Evolutionary conservation across 2,888 invertebrate species (phyloP).

Genomic region (Atethmia centrago): DNA sequence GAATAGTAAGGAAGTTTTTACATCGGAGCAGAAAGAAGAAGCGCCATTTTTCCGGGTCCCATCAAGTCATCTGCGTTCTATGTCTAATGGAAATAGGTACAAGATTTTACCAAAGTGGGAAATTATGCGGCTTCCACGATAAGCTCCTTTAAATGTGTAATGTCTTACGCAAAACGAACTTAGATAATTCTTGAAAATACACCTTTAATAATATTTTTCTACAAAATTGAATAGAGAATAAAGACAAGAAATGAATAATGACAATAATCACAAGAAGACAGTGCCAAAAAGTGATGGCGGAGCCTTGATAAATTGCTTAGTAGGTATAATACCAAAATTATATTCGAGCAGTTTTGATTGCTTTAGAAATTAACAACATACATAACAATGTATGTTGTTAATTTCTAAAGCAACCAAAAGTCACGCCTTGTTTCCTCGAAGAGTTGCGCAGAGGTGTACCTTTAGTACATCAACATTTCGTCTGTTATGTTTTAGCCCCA

Average conservation of each 20-base stretch:
- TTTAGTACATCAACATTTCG: too few relatives aligned
- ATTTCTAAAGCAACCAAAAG: too few relatives aligned
- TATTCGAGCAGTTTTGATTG: not conserved
- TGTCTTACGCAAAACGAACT: not conserved
- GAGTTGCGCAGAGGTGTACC: not conserved
- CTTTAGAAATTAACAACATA: not conserved
- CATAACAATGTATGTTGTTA: too few relatives aligned
- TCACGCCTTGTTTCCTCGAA: not conserved
- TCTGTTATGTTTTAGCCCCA: not conserved
- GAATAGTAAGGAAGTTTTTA: slow-evolving; percentile 38
- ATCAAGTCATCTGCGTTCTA: slow-evolving; percentile 13
- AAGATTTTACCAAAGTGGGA: slow-evolving; percentile 1
- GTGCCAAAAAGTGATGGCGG: not conserved
- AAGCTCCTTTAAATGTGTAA: not conserved
- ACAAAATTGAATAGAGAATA: too few relatives aligned
- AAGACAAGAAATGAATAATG: too few relatives aligned
- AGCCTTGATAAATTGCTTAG: too few relatives aligned
- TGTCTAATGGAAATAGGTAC: slow-evolving; percentile 22
- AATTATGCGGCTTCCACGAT: not conserved
- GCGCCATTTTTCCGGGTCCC: not conserved
- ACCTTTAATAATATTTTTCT: too few relatives aligned
- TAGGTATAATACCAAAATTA: not conserved
- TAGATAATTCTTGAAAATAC: too few relatives aligned
- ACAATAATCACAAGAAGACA: too few relatives aligned
- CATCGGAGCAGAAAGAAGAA: not conserved